Percentiles rank a stretch among this genome's conserved stretches.
Evolutionary conservation across 2,113 vertebrate genomes (phyloP).

Genomic region (Grallaria varia): DNA sequence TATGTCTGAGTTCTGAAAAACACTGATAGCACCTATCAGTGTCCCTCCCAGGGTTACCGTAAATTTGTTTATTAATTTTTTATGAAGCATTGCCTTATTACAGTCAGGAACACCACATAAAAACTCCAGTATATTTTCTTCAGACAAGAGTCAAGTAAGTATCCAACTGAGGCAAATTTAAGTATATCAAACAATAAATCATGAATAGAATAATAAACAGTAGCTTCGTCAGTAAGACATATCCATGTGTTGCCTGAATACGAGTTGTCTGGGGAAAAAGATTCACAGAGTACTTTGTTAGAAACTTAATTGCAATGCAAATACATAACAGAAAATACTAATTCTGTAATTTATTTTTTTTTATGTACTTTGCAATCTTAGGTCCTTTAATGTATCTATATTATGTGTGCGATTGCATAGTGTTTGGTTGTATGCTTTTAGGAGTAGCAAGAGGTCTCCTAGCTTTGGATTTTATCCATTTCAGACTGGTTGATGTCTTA

Average conservation of each 20-base stretch:
- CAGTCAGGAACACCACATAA: not conserved
- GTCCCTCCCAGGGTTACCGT: not conserved
- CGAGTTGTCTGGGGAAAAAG: not conserved
- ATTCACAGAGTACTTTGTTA: not conserved
- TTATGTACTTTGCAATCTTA: not conserved
- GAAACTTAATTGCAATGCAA: not conserved
- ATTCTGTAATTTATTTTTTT: not conserved
- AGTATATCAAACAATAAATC: not conserved
- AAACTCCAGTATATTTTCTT: not conserved
- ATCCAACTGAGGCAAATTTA: not conserved
- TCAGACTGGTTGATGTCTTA: not conserved
- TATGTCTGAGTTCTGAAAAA: not conserved
- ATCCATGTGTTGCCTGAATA: not conserved
- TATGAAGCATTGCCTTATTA: not conserved
- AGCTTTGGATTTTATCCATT: not conserved
- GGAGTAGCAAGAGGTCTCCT: not conserved
- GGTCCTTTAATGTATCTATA: not conserved
- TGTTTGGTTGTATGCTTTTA: not conserved
- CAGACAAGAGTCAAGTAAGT: not conserved
- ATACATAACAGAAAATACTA: not conserved
- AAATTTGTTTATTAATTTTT: not conserved
- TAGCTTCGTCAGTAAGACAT: not conserved
- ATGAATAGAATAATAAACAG: not conserved
- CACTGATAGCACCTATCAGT: not conserved
- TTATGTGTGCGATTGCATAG: not conserved